phyloP scores from a whole-genome alignment of 2,113 vertebrate genomes.

The Muntiacus muntjak region DNA sequence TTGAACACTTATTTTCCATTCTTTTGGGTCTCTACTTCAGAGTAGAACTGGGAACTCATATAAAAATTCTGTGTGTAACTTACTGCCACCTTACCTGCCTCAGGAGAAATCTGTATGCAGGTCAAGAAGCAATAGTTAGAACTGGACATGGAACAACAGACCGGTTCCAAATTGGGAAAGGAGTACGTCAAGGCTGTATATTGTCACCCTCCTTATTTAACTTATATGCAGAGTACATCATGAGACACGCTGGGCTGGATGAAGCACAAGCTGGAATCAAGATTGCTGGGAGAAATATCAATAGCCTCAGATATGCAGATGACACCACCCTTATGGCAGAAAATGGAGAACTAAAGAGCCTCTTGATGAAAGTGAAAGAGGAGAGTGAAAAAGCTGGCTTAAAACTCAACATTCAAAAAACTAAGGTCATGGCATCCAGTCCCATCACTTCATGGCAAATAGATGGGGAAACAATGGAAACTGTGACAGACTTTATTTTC shows the following conservation, averaged over 20 bases:
- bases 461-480: neutral
- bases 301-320: neutral
- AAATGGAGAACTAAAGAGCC: neutral
- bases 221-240: neutral
- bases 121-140: neutral
- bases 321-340: neutral
- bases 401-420: neutral
- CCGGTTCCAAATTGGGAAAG: neutral
- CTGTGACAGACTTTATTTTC: neutral
- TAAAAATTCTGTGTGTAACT: neutral
- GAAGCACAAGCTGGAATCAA: neutral
- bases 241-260: accelerated
- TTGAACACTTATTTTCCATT: neutral
- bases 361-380: neutral
- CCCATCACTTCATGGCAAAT: neutral
- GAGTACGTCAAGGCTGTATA: neutral
- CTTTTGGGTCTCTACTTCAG: neutral
- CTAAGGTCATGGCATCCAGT: neutral
- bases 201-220: neutral
- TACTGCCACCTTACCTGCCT: neutral
- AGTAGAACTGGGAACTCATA: neutral
- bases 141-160: neutral
- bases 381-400: neutral
- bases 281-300: neutral
- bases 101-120: neutral